Base-by-base conservation (phyloP, 2,888 invertebrate species). In the Anagyrus pseudococci region DNA sequence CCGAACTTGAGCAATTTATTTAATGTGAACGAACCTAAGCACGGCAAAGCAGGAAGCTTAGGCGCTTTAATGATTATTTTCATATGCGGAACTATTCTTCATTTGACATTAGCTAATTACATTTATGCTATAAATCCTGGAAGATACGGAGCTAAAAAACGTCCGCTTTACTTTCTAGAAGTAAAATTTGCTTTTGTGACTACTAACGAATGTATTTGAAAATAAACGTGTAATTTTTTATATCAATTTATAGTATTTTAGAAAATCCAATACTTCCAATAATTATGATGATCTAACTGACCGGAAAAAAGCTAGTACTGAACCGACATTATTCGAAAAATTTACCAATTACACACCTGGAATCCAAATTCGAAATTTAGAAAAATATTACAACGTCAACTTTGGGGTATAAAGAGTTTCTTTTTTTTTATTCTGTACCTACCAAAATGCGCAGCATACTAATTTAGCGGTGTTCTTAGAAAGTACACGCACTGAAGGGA, bases 111-210 rank as follows among this genome's bases (percentile, higher is more conserved):
- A 40, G 89, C 95, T 0, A 82, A 94, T 69, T 96, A 96, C 76
- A 82, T 95, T 17, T 94, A 95, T 77, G 91, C 91, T 70, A 87
- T 96, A 7, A 85, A 88, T 66, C 95, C 96, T 0, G 94, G 94
- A 2, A 89, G 91, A 6, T 92, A 85, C 77, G 94, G 94, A 2
- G 88, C 94, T 0, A 89, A 92, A 0, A 86, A 87, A 63, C 89
- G 88, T 26, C 94, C 92, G 89, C 89, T 94, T 76, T 96, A 93
- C 74, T 73, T 69, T 17, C 50, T 73, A 13, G 65, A 70, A 71
- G 72, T 72, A 65, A 26, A 10, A 33, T 22, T 8, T 7, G 10
- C 48, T 13, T 20, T 19, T 33, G 20, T 2, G 2, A 37, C 20
- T 15, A 13, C n/a, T 37, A 8, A 1, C 4, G 19, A 37, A 15